Base-by-base conservation (phyloP, 2,113 vertebrate genomes). In the Larimichthys polyactis region DNA sequence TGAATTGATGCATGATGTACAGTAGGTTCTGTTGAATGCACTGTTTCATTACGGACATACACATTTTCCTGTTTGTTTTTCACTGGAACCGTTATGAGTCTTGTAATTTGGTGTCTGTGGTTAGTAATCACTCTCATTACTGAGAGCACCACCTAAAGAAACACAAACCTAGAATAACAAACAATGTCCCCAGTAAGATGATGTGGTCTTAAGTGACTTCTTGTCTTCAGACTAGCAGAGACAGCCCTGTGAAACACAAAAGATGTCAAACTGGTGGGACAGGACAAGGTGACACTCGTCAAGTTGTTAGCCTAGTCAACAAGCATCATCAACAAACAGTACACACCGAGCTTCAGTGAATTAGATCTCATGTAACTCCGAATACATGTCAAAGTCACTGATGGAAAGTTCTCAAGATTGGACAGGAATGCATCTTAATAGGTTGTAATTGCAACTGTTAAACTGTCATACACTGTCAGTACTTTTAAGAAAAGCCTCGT, bases 401-500 rank as follows among this genome's bases (percentile, higher is more conserved):
- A 83, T 10, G 57, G 77, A 62, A 22, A 15, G 7, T 32, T 64
- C 32, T 73, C 1, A 20, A 66, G 32, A 36, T 43, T 64, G 57
- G 24, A 72, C 70, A 72, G 71, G 43, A 72, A 64, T 48, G 29
- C 58, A 24, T 79, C 11, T 69, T 68, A 27, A 79, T 58, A 63
- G 79, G 49, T 76, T 81, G 27, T 73, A 78, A 64, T 51, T 58
- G 79, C 55, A 67, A 54, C 54, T 75, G 57, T 80, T 71, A 72
- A 72, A 60, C 78, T 89, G 81, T 86, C 77, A 83, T 12, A 55
- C 4, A 5, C 60, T 48, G 55, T 63, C 70, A 78, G 48, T 81
- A 20, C 16, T 52, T 44, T 52, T 19, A 68, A 81, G 68, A 86
- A 82, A 81, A 52, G 81, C 70, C 75, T 71, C 66, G 81, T 87